phyloP scores from a whole-genome alignment of 2,113 vertebrate species.

The Todiramphus saurophagus region DNA sequence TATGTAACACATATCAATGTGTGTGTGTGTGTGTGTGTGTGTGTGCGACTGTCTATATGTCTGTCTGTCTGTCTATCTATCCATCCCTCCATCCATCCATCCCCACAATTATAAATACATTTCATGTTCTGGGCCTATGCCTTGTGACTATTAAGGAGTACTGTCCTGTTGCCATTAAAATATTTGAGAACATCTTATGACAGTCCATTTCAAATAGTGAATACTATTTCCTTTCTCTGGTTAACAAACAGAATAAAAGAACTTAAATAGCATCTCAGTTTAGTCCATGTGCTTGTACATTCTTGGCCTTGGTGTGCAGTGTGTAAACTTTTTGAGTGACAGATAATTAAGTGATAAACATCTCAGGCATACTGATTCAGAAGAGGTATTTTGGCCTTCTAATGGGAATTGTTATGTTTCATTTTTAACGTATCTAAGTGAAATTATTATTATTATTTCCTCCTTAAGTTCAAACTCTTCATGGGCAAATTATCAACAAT shows the following conservation, averaged over 20 bases:
- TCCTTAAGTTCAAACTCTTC: not conserved
- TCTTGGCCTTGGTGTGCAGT: not conserved
- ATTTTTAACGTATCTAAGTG: not conserved
- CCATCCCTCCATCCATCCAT: not conserved
- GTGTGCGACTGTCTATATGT: not conserved
- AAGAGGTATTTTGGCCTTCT: not conserved
- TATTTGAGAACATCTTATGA: not conserved
- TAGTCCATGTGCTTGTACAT: not conserved
- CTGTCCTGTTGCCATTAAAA: not conserved
- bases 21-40: not conserved
- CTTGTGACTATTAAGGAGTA: not conserved
- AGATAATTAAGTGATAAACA: not conserved
- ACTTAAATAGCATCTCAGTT: not conserved
- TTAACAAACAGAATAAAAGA: not conserved
- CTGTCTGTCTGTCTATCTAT: too few relatives aligned
- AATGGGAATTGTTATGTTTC: not conserved
- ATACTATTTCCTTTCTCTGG: not conserved
- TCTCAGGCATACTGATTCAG: not conserved
- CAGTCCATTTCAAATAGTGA: not conserved
- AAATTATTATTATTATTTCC: not conserved
- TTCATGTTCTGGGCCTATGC: rapidly evolving
- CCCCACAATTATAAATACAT: not conserved
- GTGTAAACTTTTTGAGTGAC: not conserved
- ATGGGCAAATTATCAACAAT: not conserved
- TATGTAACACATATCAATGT: not conserved